These are phyloP conservation scores for Parelbella ahira DNA, from an alignment of 2,888 invertebrate species.

Conservation along the genomic window DNA sequence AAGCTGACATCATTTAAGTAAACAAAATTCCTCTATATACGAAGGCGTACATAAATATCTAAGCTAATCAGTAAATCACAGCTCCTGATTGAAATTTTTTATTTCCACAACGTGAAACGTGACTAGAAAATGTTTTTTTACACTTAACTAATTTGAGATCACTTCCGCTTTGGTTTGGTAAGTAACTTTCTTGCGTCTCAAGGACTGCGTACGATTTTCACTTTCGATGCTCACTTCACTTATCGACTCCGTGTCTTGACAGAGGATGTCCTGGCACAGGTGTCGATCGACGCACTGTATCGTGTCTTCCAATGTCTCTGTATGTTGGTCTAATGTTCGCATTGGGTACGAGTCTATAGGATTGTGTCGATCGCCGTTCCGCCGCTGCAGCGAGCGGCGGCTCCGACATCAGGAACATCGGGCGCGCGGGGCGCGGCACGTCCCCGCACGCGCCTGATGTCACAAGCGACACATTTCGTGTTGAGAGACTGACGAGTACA, in stretches of 20 bases:
- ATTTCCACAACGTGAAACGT: constrained; percentile 27
- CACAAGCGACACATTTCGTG: constrained; percentile 86
- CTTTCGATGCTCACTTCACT: constrained; percentile 70
- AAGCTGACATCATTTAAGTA: constrained; percentile 14
- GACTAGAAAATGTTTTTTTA: constrained; percentile 18
- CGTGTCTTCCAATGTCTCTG: constrained; percentile 51
- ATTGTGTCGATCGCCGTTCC: constrained; percentile 47
- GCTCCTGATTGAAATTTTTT: constrained; percentile 62
- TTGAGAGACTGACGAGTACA: constrained; percentile 83
- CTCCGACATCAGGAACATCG: constrained; percentile 70
- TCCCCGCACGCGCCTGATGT: constrained; percentile 78
- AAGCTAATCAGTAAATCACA: constrained; percentile 71
- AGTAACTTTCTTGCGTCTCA: constrained; percentile 58
- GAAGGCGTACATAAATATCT: constrained; percentile 43
- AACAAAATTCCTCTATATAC: constrained; percentile 35
- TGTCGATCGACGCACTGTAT: constrained; percentile 56
- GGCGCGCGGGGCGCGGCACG: constrained; percentile 55
- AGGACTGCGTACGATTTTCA: constrained; percentile 62
- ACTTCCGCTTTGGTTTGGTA: constrained; percentile 61
- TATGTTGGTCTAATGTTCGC: constrained; percentile 49
- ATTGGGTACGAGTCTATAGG: constrained; percentile 50
- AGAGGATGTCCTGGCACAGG: constrained; percentile 46
- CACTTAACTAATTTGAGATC: constrained; percentile 42
- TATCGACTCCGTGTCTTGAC: constrained; percentile 62
- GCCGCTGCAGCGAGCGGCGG: constrained; percentile 50